A percentile compares a stretch with the other conserved stretches of the same genome.
Conservation (phyloP, 2,113 vertebrate species). For the Dasyurus viverrinus region DNA sequence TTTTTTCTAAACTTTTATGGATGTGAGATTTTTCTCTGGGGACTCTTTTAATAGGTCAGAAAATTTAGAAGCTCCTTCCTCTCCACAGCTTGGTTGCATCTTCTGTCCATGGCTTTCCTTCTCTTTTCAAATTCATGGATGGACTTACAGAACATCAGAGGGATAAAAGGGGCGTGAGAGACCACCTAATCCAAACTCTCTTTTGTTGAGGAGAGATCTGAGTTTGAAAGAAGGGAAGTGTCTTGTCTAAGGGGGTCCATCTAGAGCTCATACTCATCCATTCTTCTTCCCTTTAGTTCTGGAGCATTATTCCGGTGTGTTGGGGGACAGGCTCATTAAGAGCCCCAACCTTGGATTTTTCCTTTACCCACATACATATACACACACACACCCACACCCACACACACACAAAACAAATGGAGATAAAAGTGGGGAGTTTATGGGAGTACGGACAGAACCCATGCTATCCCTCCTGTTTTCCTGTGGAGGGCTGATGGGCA, state of each 20-base stretch:
- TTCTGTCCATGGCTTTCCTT: not conserved
- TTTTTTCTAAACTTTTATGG: not conserved
- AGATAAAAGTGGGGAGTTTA: conserved; percentile 1
- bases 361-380: no score
- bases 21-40: not conserved
- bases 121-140: not conserved
- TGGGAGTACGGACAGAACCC: conserved; percentile 45
- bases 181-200: not conserved
- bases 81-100: not conserved
- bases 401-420: not conserved
- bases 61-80: not conserved
- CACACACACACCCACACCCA: no score
- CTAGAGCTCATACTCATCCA: not conserved
- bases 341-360: not conserved
- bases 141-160: not conserved
- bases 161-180: not conserved
- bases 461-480: not conserved
- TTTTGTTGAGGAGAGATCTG: not conserved
- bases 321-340: not conserved
- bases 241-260: not conserved
- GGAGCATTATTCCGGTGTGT: not conserved
- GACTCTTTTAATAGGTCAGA: conserved; percentile 18
- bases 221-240: not conserved
- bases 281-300: not conserved
- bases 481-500: not conserved